A percentile compares a stretch with the other conserved stretches of the same genome.
These are phyloP conservation scores for Zhuqinia jingwanae DNA, from an alignment of 2,888 invertebrate genomes.

Conservation along the genomic window DNA sequence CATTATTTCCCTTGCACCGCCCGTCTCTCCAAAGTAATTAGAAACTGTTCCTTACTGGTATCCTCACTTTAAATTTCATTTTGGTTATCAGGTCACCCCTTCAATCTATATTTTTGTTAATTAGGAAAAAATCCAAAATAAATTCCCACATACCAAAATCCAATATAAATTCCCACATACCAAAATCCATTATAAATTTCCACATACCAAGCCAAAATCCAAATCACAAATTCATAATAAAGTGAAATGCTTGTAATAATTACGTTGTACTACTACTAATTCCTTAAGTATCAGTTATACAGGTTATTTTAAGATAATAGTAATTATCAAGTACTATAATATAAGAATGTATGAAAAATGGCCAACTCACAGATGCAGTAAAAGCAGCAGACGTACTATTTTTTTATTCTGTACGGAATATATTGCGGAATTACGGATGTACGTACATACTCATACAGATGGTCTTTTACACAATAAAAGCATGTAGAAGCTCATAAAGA, in stretches of 20 bases:
- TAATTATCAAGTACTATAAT: too few species aligned
- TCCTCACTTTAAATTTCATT: slow-evolving; percentile 44
- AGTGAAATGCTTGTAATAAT: too few species aligned
- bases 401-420: slow-evolving; percentile 3
- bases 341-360: slow-evolving; percentile 50
- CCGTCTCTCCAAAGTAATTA: background rate
- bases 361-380: slow-evolving; percentile 60
- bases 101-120: slow-evolving; percentile 23
- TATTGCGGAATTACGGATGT: slow-evolving; percentile 34
- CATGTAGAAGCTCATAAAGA: background rate
- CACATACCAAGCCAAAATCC: too few species aligned
- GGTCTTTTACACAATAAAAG: slow-evolving; percentile 25
- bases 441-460: slow-evolving; percentile 17
- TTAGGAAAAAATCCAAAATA: too few species aligned
- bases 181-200: too few species aligned
- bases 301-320: too few species aligned
- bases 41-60: slow-evolving; percentile 3
- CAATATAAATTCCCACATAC: too few species aligned
- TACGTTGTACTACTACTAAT: slow-evolving; percentile 3
- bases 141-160: too few species aligned
- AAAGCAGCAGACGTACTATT: background rate
- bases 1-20: slow-evolving; percentile 10
- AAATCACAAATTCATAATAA: too few species aligned
- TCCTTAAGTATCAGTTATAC: background rate
- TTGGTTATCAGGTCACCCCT: slow-evolving; percentile 34